phyloP scores from a whole-genome alignment of 2,113 vertebrate species.

The Heterotis niloticus region DNA sequence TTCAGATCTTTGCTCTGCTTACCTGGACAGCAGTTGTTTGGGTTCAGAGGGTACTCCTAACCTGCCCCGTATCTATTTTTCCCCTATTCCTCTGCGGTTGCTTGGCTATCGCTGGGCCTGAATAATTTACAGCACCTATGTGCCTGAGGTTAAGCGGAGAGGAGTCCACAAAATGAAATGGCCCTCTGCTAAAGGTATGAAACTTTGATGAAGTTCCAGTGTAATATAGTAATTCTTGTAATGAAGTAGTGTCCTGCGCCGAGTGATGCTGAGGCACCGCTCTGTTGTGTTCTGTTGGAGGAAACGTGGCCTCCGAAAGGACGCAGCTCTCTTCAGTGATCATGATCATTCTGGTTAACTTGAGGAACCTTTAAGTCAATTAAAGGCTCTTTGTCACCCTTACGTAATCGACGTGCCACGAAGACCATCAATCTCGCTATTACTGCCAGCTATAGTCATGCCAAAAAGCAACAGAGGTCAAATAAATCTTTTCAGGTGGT shows the following conservation, averaged over 20 bases:
- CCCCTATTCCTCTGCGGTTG: constrained; percentile 29
- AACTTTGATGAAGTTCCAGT: constrained; percentile 62
- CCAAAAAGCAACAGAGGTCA: too few species aligned
- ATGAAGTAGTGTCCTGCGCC: constrained; percentile 40
- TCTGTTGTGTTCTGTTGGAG: background rate
- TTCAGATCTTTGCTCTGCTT: background rate
- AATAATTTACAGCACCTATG: constrained; percentile 62
- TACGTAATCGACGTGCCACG: background rate
- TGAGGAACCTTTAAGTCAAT: too few species aligned
- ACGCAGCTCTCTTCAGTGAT: too few species aligned
- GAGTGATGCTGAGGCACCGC: constrained; percentile 29
- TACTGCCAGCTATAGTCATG: background rate
- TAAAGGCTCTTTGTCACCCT: too few species aligned
- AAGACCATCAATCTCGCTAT: background rate
- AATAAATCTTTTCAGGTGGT: too few species aligned
- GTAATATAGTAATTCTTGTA: constrained; percentile 50
- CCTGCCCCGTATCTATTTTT: constrained; percentile 32
- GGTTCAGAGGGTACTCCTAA: background rate
- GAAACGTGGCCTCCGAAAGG: background rate
- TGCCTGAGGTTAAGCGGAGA: constrained; percentile 37
- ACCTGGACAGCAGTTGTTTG: background rate
- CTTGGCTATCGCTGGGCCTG: constrained; percentile 41
- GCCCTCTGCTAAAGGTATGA: constrained; percentile 43
- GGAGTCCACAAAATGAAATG: constrained; percentile 45
- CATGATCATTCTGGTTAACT: too few species aligned